A percentile compares a stretch with the other conserved stretches of the same genome.
phyloP scores from a whole-genome alignment of 2,888 invertebrate genomes.

The Limnephilus lunatus region DNA sequence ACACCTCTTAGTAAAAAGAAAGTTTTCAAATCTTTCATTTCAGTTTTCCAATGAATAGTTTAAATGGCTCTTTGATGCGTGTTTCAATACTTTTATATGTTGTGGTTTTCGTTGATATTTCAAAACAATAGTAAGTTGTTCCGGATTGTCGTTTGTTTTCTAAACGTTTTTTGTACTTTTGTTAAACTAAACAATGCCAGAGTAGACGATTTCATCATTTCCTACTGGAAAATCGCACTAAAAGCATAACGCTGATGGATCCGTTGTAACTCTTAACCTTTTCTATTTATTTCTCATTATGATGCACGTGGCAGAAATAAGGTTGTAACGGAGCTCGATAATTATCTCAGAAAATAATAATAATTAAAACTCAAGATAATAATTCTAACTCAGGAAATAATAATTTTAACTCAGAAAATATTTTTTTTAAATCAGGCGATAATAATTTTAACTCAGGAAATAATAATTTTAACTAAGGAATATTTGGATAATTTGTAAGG shows the following conservation, averaged over 20 bases:
- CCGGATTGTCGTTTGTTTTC: slow-evolving; percentile 28
- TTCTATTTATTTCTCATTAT: neutral
- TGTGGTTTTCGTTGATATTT: neutral
- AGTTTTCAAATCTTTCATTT: neutral
- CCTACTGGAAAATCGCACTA: neutral
- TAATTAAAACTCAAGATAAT: too few species aligned
- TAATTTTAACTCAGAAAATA: too few species aligned
- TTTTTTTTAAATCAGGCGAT: too few species aligned
- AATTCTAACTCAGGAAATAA: too few species aligned
- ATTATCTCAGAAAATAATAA: too few species aligned
- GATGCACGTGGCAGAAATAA: too few species aligned
- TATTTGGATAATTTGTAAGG: too few species aligned
- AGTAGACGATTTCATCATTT: slow-evolving; percentile 5
- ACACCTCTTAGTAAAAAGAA: neutral
- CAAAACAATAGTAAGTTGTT: slow-evolving; percentile 9
- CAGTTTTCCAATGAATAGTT: neutral
- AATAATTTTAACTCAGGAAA: too few species aligned
- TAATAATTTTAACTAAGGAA: too few species aligned
- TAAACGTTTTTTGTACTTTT: slow-evolving; percentile 18
- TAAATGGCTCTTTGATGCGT: neutral
- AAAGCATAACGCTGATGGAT: neutral
- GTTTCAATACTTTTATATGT: neutral
- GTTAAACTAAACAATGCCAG: neutral
- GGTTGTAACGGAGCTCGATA: too few species aligned
- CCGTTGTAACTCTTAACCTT: neutral